Conservation (phyloP, 1,140 invertebrate species). For the Dryas iulia region DNA sequence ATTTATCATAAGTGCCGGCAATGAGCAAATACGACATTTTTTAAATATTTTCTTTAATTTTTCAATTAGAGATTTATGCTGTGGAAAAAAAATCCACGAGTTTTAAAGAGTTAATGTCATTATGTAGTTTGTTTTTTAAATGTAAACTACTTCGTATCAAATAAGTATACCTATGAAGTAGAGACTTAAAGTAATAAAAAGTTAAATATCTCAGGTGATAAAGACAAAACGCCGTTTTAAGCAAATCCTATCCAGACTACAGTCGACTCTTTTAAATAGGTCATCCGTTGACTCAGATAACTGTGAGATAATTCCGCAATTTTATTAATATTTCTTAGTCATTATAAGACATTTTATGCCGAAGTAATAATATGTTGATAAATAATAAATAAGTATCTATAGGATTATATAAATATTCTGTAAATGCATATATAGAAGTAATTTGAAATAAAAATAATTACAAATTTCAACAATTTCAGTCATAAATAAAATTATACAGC, state of each 20-base stretch:
- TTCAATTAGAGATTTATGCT: not conserved
- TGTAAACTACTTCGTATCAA: no score
- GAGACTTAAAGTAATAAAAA: no score
- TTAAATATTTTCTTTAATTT: not conserved
- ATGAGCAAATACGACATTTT: slow-evolving; percentile 19
- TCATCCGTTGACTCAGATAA: not conserved
- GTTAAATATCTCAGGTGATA: no score
- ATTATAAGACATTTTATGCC: no score
- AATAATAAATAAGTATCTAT: no score
- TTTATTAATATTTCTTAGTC: not conserved
- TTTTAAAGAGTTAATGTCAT: not conserved
- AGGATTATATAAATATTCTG: no score
- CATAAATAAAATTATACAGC: no score
- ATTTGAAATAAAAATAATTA: no score
- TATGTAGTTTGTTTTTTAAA: not conserved
- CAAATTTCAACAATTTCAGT: no score
- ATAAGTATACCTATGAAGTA: not conserved
- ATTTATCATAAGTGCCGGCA: slow-evolving; percentile 10
- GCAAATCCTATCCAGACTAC: not conserved
- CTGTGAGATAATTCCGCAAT: not conserved
- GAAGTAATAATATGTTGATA: no score
- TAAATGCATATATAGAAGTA: no score
- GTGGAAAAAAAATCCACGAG: not conserved
- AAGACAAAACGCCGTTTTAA: not conserved
- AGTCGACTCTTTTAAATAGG: not conserved